Base-by-base conservation (phyloP, 2,797 vertebrate species). In the Pterois miles region DNA sequence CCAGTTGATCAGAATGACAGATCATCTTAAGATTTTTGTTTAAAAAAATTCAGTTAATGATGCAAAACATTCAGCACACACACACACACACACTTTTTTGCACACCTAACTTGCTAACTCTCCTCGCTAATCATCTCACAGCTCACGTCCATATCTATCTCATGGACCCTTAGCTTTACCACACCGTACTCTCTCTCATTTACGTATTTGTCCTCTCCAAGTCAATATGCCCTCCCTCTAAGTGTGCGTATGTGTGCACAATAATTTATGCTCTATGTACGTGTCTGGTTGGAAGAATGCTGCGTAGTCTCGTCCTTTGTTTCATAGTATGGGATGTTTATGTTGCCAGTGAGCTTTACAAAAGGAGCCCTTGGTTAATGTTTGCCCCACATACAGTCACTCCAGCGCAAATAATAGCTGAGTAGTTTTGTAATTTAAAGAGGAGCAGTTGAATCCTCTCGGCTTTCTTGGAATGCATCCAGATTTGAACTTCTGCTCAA, bases 291-390 rank as follows among this genome's bases (percentile, higher is more conserved):
- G 34, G 36, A 82, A 72, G 67, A 91, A 69, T 82, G 89, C 91
- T 85, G 85, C 91, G 81, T 74, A 4, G 78, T 62, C 64, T 3
- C 13, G 81, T 89, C 43, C 69, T 86, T 87, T 86, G 78, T 86
- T 80, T 83, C 78, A 20, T 63, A 60, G 82, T 14, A 76, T 85
- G 80, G 82, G 86, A 81, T 88, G 78, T 86, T 90, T 88, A 89
- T 82, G 71, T 87, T 86, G 78, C 86, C 75, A 66, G 71, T 69
- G 75, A 85, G 87, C 53, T 81, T 88, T 82, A 73, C 57, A 74
- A 67, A 59, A 79, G 69, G 58, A 74, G 65, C 85, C 77, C 70
- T 71, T 29, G 83, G 84, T 83, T 85, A 82, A 89, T 81, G 77
- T 90, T 91, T 87, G 85, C 74, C 80, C 77, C 82, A 74, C 84